phyloP scores from a whole-genome alignment of 1,140 invertebrate genomes.

The Eulimnadia texana region DNA sequence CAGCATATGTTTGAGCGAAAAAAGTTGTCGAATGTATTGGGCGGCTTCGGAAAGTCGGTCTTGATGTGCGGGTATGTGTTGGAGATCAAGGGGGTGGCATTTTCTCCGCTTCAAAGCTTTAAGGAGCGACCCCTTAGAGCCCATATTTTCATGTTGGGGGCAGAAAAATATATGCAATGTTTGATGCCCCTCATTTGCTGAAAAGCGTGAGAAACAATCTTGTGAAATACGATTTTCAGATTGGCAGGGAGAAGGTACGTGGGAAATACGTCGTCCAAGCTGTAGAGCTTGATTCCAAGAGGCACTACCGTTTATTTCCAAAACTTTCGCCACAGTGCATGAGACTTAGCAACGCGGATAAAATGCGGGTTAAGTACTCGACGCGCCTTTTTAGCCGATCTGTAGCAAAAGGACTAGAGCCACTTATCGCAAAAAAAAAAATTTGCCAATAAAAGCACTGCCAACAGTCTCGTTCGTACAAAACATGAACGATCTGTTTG shows the following conservation, averaged over 20 bases:
- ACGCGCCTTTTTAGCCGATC: not conserved
- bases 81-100: not conserved
- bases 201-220: not conserved
- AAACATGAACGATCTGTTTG: not conserved
- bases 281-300: not conserved
- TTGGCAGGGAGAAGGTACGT: too few species aligned
- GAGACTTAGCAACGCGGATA: not conserved
- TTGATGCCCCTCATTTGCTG: not conserved
- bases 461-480: not conserved
- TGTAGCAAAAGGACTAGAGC: not conserved
- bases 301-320: not conserved
- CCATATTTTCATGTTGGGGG: not conserved
- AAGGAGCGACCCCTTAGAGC: not conserved
- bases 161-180: not conserved
- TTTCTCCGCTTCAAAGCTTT: too few species aligned
- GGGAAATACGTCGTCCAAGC: too few species aligned
- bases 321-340: not conserved
- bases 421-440: not conserved
- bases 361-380: not conserved
- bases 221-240: not conserved
- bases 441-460: not conserved
- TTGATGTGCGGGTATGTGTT: not conserved
- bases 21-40: not conserved
- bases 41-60: not conserved
- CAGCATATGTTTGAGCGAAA: not conserved